A percentile compares a stretch with the other conserved stretches of the same genome.
phyloP scores from a whole-genome alignment of 2,797 vertebrate species.

The Characodon lateralis region DNA sequence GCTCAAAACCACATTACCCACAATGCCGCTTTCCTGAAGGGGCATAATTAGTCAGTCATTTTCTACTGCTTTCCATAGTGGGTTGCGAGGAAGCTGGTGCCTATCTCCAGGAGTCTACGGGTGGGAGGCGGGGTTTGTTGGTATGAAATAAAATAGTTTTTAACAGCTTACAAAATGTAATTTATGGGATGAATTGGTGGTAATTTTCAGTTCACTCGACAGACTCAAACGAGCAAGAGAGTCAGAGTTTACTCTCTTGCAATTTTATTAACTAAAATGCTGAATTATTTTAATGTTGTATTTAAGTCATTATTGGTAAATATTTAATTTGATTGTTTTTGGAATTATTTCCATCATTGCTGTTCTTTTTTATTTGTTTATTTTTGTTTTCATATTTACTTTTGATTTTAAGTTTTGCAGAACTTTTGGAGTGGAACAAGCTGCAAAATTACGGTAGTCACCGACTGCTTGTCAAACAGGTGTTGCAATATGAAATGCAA shows the following conservation, averaged over 20 bases:
- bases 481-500: too few relatives aligned
- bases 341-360: background rate
- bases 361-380: background rate
- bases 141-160: background rate
- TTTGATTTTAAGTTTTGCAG: too few relatives aligned
- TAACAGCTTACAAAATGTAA: too few relatives aligned
- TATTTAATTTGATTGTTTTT: background rate
- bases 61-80: too few relatives aligned
- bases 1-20: background rate
- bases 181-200: background rate
- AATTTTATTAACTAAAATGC: background rate
- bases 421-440: background rate
- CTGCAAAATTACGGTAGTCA: background rate
- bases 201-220: background rate
- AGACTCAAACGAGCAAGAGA: background rate
- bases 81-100: too few relatives aligned
- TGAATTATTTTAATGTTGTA: background rate
- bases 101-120: too few relatives aligned
- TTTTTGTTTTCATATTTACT: too few relatives aligned
- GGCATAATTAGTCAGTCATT: too few relatives aligned
- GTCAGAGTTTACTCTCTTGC: background rate
- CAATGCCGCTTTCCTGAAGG: background rate
- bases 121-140: background rate
- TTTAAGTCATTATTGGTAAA: background rate
- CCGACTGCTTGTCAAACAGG: background rate